Percentiles rank a stretch among this genome's conserved stretches.
Conservation (phyloP, 2,113 vertebrate genomes). For the Rattus norvegicus region GRCr8 NC_086030.1:33654001-33654500, state of each 20-base stretch:
- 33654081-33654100: neutral
- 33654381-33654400: slow-evolving; percentile 92
- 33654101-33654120: neutral
- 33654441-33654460: slow-evolving; percentile 98
- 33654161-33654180: neutral
- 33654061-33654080: neutral
- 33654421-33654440: slow-evolving; percentile 92
- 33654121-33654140: neutral
- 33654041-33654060: neutral
- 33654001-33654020: too few relatives aligned
- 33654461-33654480: slow-evolving; percentile 93
- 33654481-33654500: slow-evolving; percentile 97
- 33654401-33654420: slow-evolving; percentile 95
- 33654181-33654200: neutral
- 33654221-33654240: neutral
- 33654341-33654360: slow-evolving; percentile 83
- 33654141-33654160: slow-evolving; percentile 9
- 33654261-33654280: neutral
- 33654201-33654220: neutral
- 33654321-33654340: slow-evolving; percentile 66
- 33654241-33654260: neutral
- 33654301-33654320: slow-evolving; percentile 50
- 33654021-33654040: neutral
- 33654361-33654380: slow-evolving; percentile 82
- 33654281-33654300: slow-evolving; percentile 70